Conservation (phyloP, 2,888 invertebrate genomes). For the Xiphydria camelus region DNA sequence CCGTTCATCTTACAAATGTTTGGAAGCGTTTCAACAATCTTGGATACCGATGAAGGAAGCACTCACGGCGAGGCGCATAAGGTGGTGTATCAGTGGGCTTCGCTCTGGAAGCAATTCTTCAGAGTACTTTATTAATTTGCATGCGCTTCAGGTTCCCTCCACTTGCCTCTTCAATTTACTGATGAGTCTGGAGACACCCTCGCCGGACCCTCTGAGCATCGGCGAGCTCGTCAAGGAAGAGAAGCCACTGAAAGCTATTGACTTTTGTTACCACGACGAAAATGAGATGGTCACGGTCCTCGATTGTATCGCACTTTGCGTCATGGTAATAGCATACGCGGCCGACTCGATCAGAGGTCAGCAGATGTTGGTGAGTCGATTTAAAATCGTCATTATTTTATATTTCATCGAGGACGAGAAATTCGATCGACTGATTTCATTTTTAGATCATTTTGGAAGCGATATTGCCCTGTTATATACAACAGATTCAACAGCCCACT, state of each 20-base stretch:
- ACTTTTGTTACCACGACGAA: slow-evolving; percentile 98
- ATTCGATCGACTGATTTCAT: slow-evolving; percentile 14
- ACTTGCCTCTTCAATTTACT: slow-evolving; percentile 90
- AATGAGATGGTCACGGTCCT: slow-evolving; percentile 95
- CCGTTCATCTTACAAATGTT: slow-evolving; percentile 99
- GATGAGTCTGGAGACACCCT: slow-evolving; percentile 89
- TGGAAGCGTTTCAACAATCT: slow-evolving; percentile 94
- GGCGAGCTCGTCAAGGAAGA: slow-evolving; percentile 89
- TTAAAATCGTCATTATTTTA: slow-evolving; percentile 1
- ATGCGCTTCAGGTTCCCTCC: slow-evolving; percentile 72
- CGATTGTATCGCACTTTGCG: slow-evolving; percentile 97
- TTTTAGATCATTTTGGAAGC: slow-evolving; percentile 91
- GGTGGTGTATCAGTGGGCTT: slow-evolving; percentile 62
- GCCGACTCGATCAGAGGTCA: slow-evolving; percentile 92
- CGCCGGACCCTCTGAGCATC: slow-evolving; percentile 91
- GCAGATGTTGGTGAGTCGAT: slow-evolving; percentile 79
- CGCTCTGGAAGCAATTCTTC: not conserved
- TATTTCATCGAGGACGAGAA: not conserved
- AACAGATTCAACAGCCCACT: slow-evolving; percentile 87
- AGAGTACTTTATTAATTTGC: slow-evolving; percentile 14
- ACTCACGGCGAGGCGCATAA: slow-evolving; percentile 91
- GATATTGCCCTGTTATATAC: slow-evolving; percentile 92
- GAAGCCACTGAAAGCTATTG: slow-evolving; percentile 89
- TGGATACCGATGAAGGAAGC: slow-evolving; percentile 88
- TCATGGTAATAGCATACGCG: slow-evolving; percentile 98